Evolutionary conservation across 37 sponge, comb jelly and placozoan species (phyloP), one percentile per base, ranked within the genome.

Genomic region (Petrosia ficiformis): DNA sequence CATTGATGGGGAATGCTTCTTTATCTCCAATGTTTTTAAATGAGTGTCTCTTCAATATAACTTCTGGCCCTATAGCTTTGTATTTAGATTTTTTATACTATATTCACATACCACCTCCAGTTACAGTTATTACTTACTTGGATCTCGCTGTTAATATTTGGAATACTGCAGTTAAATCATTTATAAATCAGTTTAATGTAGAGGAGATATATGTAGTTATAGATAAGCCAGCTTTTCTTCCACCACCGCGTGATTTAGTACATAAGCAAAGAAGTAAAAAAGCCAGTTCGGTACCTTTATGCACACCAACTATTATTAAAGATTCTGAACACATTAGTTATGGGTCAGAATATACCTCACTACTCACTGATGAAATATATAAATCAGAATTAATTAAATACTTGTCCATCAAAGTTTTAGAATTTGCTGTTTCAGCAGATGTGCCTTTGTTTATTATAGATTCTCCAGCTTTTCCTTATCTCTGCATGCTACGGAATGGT

Each of bases 171-270:
- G 39, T 68, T 19, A 34, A 16, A 21, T 36, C 29, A 37, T 33
- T 21, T 34, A 5, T 4, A 36, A 21, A 6, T 34, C 70, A 68
- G 35, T 37, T 36, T 37, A 35, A 6, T 3, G 70, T 37, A 36
- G 21, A 4, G 21, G 39, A 68, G 11, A 34, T 68, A 10, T 21
- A 36, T 35, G 35, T 68, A 35, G 70, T 68, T 36, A 36, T 68
- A 25, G 70, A 68, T 68, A 68, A 68, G 16, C 70, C 70, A 68
- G 70, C 32, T 6, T 68, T 33, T 68, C 39, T 68, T 21, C 70
- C 70, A 68, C 70, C 70, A 68, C 70, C 70, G 21, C 29, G 70
- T 8, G 33, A 64, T 33, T 22, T 8, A 8, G 11, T 33, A 64
- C 65, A 33, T 31, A 33, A 64, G 33, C n/a, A n/a, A n/a, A n/a